Percentiles rank a stretch among this genome's conserved stretches.
phyloP scores from a whole-genome alignment of 2,113 vertebrate species.

The Siphamia tubifer region DNA sequence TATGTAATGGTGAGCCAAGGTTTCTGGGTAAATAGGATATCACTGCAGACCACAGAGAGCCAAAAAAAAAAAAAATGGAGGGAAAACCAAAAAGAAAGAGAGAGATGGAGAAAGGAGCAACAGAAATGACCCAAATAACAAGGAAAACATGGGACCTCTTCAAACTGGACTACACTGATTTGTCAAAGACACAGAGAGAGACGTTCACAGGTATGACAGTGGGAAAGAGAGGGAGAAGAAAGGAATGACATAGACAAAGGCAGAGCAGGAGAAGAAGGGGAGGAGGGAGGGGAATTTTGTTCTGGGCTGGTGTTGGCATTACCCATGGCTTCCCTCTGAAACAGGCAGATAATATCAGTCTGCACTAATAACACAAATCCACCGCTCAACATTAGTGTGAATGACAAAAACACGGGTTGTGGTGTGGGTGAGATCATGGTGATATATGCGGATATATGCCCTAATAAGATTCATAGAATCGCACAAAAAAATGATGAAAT shows the following conservation, averaged over 20 bases:
- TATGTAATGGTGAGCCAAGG: constrained; percentile 37
- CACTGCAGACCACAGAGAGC: constrained; percentile 21
- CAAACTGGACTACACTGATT: background rate
- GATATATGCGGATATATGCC: background rate
- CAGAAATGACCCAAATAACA: background rate
- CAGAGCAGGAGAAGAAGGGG: constrained; percentile 22
- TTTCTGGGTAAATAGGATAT: constrained; percentile 53
- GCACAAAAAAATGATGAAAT: background rate
- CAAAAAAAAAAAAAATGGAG: background rate
- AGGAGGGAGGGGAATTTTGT: constrained; percentile 13
- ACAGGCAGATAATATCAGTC: constrained; percentile 52
- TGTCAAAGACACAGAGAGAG: background rate
- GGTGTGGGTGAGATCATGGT: constrained; percentile 4
- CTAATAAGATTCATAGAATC: background rate
- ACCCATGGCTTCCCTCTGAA: constrained; percentile 45
- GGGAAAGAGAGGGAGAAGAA: constrained; percentile 23
- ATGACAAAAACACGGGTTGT: constrained; percentile 2
- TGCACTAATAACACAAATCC: constrained; percentile 17
- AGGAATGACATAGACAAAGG: constrained; percentile 52
- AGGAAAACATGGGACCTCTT: background rate
- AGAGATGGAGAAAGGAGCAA: background rate
- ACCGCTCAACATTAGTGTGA: constrained; percentile 2
- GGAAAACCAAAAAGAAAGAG: background rate
- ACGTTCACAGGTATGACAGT: constrained; percentile 9
- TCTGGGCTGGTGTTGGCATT: constrained; percentile 44